phyloP scores from a whole-genome alignment of 2,113 vertebrate species.

The Myiagra hebetior region DNA sequence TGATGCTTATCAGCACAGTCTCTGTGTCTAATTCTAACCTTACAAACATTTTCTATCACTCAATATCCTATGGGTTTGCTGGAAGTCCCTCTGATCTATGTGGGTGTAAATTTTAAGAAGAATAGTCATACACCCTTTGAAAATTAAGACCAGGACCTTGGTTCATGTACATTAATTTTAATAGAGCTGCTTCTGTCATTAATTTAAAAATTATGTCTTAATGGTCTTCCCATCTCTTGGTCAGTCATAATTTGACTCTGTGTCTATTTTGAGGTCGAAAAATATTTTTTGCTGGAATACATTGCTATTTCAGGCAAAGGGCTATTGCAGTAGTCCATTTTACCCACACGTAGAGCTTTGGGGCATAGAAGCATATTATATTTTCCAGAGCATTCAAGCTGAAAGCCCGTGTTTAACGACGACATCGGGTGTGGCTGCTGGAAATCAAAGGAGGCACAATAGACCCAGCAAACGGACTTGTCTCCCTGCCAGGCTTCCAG shows the following conservation, averaged over 20 bases:
- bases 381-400: slow-evolving; percentile 61
- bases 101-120: not conserved
- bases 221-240: not conserved
- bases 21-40: not conserved
- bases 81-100: not conserved
- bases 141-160: not conserved
- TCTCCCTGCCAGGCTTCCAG: slow-evolving; percentile 54
- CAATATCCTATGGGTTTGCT: not conserved
- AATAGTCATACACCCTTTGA: not conserved
- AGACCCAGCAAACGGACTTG: slow-evolving; percentile 49
- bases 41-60: not conserved
- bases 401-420: slow-evolving; percentile 42
- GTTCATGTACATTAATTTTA: not conserved
- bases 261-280: slow-evolving; percentile 34
- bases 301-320: slow-evolving; percentile 23
- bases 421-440: slow-evolving; percentile 48
- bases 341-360: slow-evolving; percentile 30
- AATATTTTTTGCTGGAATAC: not conserved
- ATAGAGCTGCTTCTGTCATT: not conserved
- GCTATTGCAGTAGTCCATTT: slow-evolving; percentile 33
- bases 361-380: slow-evolving; percentile 1
- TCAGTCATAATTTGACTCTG: not conserved
- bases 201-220: not conserved
- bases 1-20: not conserved
- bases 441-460: slow-evolving; percentile 60